These are phyloP conservation scores for Lycaena phlaeas DNA, from an alignment of 2,888 invertebrate genomes.

Conservation along the genomic window DNA sequence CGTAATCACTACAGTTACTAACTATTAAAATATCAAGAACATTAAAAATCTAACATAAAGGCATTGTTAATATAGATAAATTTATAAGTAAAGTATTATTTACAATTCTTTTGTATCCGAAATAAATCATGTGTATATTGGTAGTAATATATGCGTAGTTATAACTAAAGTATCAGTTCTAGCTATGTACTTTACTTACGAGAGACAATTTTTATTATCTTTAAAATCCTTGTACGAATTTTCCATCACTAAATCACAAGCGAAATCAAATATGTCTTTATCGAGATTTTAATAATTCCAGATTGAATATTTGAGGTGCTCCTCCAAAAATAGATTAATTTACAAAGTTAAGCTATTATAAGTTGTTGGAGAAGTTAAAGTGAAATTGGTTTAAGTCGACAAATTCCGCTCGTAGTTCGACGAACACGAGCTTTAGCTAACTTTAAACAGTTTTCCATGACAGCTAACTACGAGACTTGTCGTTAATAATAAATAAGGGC, in stretches of 20 bases:
- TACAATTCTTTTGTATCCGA: too few species aligned
- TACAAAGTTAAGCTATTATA: constrained; percentile 60
- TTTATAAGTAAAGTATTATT: too few species aligned
- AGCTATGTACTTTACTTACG: too few species aligned
- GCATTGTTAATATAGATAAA: too few species aligned
- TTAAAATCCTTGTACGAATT: too few species aligned
- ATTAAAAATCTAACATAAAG: too few species aligned
- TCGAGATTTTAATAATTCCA: constrained; percentile 5
- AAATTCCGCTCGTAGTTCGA: constrained; percentile 53
- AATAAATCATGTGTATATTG: too few species aligned
- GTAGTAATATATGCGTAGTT: too few species aligned
- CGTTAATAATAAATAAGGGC: constrained; percentile 24
- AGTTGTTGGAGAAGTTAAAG: constrained; percentile 52
- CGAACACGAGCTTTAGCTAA: constrained; percentile 36
- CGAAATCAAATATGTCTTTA: not conserved
- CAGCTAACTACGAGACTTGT: constrained; percentile 25
- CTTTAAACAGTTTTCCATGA: constrained; percentile 38
- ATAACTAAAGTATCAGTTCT: too few species aligned
- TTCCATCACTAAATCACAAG: not conserved
- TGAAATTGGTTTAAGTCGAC: constrained; percentile 49
- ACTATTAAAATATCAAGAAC: too few species aligned
- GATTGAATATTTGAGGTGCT: constrained; percentile 25
- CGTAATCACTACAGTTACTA: too few species aligned
- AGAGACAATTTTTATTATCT: too few species aligned
- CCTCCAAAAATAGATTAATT: constrained; percentile 48